Evolutionary conservation across 2,797 vertebrate genomes (phyloP).

Genomic region (Sebastes steindachneri): DNA sequence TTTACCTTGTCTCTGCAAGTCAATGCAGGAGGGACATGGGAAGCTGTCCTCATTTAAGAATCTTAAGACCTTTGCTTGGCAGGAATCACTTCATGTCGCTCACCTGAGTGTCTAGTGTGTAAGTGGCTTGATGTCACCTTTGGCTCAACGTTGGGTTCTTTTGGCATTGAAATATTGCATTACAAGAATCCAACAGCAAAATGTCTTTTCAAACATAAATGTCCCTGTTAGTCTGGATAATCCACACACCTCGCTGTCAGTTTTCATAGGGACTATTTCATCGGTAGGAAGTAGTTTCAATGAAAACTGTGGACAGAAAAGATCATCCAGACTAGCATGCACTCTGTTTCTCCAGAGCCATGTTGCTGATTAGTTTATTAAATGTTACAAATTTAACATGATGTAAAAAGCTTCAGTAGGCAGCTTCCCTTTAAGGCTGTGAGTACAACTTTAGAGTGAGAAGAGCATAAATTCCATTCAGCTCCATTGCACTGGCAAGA

Average conservation of each 20-base stretch:
- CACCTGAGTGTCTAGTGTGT: conserved; percentile 21
- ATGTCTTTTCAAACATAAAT: background rate
- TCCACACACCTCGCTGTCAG: background rate
- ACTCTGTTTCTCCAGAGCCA: no score
- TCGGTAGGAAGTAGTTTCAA: background rate
- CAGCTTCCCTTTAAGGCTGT: no score
- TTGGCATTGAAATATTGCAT: background rate
- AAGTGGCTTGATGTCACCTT: conserved; percentile 6
- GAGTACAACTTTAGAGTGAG: no score
- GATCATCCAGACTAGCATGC: background rate
- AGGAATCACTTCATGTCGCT: conserved; percentile 23
- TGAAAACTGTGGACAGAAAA: no score
- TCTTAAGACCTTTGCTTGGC: conserved; percentile 49
- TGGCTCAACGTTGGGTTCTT: background rate
- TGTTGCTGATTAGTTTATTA: background rate
- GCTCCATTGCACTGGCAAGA: no score
- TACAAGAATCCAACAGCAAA: background rate
- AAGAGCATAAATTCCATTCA: no score
- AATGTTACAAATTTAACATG: background rate
- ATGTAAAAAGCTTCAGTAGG: background rate
- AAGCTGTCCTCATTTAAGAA: conserved; percentile 38
- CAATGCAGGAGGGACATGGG: background rate
- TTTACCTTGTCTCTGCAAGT: conserved; percentile 18
- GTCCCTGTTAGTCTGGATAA: background rate
- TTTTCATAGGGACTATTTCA: background rate